Evolutionary conservation across 2,888 invertebrate genomes (phyloP), one percentile per base, ranked within the genome.

Genomic region (Xestia ashworthii): DNA sequence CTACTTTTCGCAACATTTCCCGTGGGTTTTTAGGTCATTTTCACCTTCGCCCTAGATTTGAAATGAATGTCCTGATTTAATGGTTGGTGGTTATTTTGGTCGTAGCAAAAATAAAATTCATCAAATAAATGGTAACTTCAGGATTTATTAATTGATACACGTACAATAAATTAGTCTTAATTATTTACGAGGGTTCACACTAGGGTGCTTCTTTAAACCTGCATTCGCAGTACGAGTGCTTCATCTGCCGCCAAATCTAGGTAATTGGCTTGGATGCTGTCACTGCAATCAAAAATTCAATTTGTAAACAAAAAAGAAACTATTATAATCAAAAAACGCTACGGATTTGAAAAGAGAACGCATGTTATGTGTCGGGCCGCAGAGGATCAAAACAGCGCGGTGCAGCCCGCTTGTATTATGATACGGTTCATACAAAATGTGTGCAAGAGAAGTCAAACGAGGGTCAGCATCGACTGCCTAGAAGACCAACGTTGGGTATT

Each of bases 201-300:
- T 8, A 8, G 9, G 46, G 69, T 60, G 46, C 14, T 64, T n/a
- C 32, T 71, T 91, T 46, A 95, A 64, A 94, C 93, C 87, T 94
- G 94, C 96, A 96, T 96, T 60, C 96, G 89, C n/a, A 96, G 87
- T 0, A 96, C 96, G n/a, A 96, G 85, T 5, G 96, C 95, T 91
- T 96, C 96, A 58, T 96, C 95, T 0, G 93, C 93, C 22, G 95
- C 94, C 62, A 96, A 87, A 78, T 96, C 96, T 84, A 96, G 87
- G 73, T 91, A 93, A 76, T 92, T 93, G 0, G 96, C 94, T 81
- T 94, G 92, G 3, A 97, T 86, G 70, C 91, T 92, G 78, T 95
- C 95, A 81, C 97, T 97, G 93, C 81, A 97, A 97, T 73, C 50
- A 67, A 83, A 84, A 65, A 2, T 3, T 0, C 44, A 38, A 12